Base-by-base conservation (phyloP, 2,888 invertebrate genomes). In the Exocentrus adspersus region DNA sequence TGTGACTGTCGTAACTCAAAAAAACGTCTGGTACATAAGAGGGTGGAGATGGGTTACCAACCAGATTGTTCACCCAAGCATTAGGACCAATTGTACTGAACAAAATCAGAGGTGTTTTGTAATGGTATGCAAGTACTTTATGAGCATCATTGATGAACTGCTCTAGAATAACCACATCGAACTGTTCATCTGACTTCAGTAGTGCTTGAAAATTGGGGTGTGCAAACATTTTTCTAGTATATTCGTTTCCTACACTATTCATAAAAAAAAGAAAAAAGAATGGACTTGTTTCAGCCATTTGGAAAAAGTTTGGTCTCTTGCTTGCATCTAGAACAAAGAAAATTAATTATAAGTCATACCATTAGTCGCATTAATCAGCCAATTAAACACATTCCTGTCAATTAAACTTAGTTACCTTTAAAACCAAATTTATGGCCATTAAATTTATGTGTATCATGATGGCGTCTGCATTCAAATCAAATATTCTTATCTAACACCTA, bases 121-220 rank as follows among this genome's bases (percentile, higher is more conserved):
- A 80, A 62, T 78, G 77, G 42, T 79, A 70, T 7, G 79, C 78
- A 1, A 83, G 65, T 1, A 83, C 83, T 53, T 64, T 78, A 7
- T 79, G 68, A 1, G 84, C 84, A 70, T 86, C 85, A 67, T 82
- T 83, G n/a, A 83, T 72, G 70, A 84, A 85, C 56, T 84, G 77
- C 67, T 85, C 85, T 1, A 82, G 78, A 7, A 82, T 71, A 2
- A 81, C 73, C 2, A 77, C 71, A 62, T 82, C 81, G 46, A 83
- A 80, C 14, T 75, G 70, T 57, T 82, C 71, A 32, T 82, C 77
- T 0, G 81, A 80, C 4, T 74, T 62, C 10, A 80, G 48, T 4
- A 80, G 62, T 19, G 73, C 62, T 65, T 77, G 68, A 1, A 79
- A 81, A 80, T 68, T 80, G 66, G 62, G 81, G 81, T 19, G 78